Evolutionary conservation across 2,888 invertebrate species (phyloP).

Genomic region (Trichogramma dendrolimi): DNA sequence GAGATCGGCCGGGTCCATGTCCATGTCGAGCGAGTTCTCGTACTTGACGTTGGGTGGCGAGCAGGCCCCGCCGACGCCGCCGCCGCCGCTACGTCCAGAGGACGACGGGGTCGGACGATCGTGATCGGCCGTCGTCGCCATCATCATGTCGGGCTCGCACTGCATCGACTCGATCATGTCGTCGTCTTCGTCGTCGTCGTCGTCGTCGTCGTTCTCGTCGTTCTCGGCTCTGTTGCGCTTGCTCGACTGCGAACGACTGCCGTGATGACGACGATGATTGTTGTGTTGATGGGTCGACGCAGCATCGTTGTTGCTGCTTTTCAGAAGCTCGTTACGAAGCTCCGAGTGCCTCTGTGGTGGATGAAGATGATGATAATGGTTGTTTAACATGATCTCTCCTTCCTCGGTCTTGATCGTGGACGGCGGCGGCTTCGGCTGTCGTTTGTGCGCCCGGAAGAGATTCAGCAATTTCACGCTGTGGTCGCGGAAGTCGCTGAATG

Average conservation of each 20-base stretch:
- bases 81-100: no score
- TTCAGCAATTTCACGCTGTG: constrained; percentile 46
- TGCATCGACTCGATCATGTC: constrained; percentile 44
- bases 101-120: no score
- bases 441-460: no score
- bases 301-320: constrained; percentile 28
- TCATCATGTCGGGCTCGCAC: constrained; percentile 25
- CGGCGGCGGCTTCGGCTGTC: no score
- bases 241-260: constrained; percentile 17
- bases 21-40: constrained; percentile 41
- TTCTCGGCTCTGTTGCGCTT: constrained; percentile 47
- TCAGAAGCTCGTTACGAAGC: constrained; percentile 39
- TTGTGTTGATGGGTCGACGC: no score
- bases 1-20: constrained; percentile 48
- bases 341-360: constrained; percentile 29
- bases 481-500: constrained; percentile 54
- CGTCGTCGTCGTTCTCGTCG: constrained; percentile 42
- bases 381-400: constrained; percentile 27
- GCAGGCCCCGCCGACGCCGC: no score
- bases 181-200: constrained; percentile 44
- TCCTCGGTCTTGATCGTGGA: constrained; percentile 24
- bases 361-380: no score
- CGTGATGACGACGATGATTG: no score
- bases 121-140: no score
- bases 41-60: no score